A percentile compares a stretch with the other conserved stretches of the same genome.
Evolutionary conservation across 2,888 invertebrate species (phyloP).

Genomic region (Perdita meconis): DNA sequence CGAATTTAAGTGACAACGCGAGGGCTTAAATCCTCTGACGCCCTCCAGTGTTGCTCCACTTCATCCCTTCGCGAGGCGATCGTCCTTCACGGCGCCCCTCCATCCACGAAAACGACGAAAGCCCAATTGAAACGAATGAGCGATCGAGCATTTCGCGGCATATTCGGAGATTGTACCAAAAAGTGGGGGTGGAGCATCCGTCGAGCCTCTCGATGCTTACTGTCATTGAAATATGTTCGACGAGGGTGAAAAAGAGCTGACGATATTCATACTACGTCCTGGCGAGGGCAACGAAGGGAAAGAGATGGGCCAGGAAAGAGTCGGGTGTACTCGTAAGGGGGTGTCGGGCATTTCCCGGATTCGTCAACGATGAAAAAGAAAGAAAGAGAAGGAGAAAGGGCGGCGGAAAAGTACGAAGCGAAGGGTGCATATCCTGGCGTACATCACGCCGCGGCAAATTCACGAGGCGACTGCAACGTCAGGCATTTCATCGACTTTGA

Average conservation of each 20-base stretch:
- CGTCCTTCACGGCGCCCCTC: slow-evolving; percentile 44
- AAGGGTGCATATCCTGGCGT: slow-evolving; percentile 65
- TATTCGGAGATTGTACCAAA: slow-evolving; percentile 61
- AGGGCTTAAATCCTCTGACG: slow-evolving; percentile 17
- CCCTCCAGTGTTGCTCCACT: not conserved
- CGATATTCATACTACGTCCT: slow-evolving; percentile 77
- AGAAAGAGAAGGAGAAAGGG: slow-evolving; percentile 41
- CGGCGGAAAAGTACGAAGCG: slow-evolving; percentile 47
- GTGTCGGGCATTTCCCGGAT: slow-evolving; percentile 63
- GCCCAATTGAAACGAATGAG: slow-evolving; percentile 69
- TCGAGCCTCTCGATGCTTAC: slow-evolving; percentile 68
- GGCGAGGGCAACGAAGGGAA: slow-evolving; percentile 36
- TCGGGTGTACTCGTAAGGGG: slow-evolving; percentile 53
- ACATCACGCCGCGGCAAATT: slow-evolving; percentile 77
- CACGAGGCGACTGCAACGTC: slow-evolving; percentile 78
- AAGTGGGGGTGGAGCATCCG: slow-evolving; percentile 45
- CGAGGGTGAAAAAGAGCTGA: slow-evolving; percentile 82
- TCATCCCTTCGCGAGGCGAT: slow-evolving; percentile 8
- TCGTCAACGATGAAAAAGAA: slow-evolving; percentile 70
- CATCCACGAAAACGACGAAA: slow-evolving; percentile 60
- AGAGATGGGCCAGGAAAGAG: slow-evolving; percentile 45
- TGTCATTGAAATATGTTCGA: slow-evolving; percentile 79
- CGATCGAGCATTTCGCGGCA: slow-evolving; percentile 66
- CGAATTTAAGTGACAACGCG: slow-evolving; percentile 19
- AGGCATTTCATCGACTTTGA: slow-evolving; percentile 77